Evolutionary conservation across 2,888 invertebrate species (phyloP), one percentile per base, ranked within the genome.

Genomic region (Ethmia dodecea): DNA sequence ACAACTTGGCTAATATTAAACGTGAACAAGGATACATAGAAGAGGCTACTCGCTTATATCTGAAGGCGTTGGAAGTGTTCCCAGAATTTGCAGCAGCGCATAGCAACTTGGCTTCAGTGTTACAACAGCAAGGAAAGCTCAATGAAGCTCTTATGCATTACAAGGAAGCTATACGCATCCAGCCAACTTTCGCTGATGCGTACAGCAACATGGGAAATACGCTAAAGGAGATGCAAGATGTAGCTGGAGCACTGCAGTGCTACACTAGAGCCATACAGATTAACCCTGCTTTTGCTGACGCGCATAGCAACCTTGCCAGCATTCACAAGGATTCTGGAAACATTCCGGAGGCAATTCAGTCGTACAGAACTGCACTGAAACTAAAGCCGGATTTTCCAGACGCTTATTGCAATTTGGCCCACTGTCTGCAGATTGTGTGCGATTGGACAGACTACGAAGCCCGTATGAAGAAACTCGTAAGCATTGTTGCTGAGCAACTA

Each of bases 191-290:
- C 80, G 99, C 99, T 33, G 99, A 99, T 89, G 99, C 99, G 2
- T 99, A 98, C 80, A 97, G 97, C 43, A 99, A 99, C 73, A 99
- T 99, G 99, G 99, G 99, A 26, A 99, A 99, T 76, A 99, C 99
- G 1, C 88, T 99, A 40, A 99, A 99, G 74, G 99, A 99, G 76
- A 95, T 99, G 95, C 98, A 98, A 78, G 99, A 99, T 68, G 95
- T 98, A 16, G 93, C 94, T 36, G 98, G 97, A 1, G 99, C 99
- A 5, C 79, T 99, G 43, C 98, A 98, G 68, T 99, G 99, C 72
- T 99, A 99, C 75, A 96, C 98, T 0, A 88, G 99, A 53, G 99
- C 99, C 8, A 99, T 99, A 58, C 98, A 98, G 80, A 99, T 99
- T 49, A 99, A 99, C 80, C 99, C 99, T 2, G 98, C 98, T 2